phyloP scores from a whole-genome alignment of 1,140 invertebrate species.

The Drosophila orena region DNA sequence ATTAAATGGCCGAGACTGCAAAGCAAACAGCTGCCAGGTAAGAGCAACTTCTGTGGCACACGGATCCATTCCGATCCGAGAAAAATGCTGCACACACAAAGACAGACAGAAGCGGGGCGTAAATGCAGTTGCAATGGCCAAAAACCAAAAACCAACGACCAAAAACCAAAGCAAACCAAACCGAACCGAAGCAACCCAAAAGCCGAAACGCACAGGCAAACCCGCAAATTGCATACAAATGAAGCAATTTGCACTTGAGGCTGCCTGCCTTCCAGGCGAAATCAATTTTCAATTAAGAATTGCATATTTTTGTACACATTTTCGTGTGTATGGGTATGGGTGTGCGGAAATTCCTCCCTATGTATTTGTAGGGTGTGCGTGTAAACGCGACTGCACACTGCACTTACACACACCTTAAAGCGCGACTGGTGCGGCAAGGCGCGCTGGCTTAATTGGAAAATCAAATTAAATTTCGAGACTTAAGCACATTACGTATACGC shows the following conservation, averaged over 20 bases:
- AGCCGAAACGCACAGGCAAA: conserved; percentile 45
- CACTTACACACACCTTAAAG: conserved; percentile 45
- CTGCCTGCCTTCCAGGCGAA: conserved; percentile 37
- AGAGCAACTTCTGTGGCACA: conserved; percentile 19
- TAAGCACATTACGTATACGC: conserved; percentile 68
- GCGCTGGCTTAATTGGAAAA: conserved; percentile 56
- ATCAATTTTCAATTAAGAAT: conserved; percentile 71
- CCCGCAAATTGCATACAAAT: conserved; percentile 70
- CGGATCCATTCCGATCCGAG: background rate
- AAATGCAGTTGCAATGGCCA: conserved; percentile 32
- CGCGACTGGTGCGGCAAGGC: conserved; percentile 17
- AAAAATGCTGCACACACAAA: conserved; percentile 36
- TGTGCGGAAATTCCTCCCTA: background rate
- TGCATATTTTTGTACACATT: conserved; percentile 59
- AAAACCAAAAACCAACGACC: conserved; percentile 5
- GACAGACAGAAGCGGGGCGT: conserved; percentile 15
- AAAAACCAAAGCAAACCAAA: conserved; percentile 33
- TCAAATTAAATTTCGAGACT: conserved; percentile 65
- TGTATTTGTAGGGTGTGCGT: background rate
- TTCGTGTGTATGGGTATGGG: conserved; percentile 1
- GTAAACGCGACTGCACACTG: conserved; percentile 9
- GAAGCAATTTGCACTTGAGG: conserved; percentile 69
- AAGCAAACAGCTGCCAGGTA: conserved; percentile 41
- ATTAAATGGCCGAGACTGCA: conserved; percentile 35
- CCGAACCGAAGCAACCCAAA: conserved; percentile 36